Evolutionary conservation across 2,888 invertebrate genomes (phyloP).

Genomic region (Biston betularia): DNA sequence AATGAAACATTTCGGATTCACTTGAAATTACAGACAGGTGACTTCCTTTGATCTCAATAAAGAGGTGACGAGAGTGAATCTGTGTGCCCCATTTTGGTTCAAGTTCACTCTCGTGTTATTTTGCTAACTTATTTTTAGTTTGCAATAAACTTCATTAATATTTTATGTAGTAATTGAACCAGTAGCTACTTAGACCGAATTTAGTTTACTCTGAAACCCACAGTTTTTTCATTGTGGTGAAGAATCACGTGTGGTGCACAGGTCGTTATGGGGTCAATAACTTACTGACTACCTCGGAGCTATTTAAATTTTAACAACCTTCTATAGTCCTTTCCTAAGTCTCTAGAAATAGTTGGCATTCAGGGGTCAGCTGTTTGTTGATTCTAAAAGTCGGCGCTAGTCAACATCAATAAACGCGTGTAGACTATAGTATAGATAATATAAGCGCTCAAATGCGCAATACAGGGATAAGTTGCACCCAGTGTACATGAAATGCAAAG

Average conservation of each 20-base stretch:
- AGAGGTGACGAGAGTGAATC: conserved; percentile 54
- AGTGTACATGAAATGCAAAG: conserved; percentile 60
- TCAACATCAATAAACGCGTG: conserved; percentile 1
- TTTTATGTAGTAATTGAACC: conserved; percentile 34
- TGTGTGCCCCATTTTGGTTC: conserved; percentile 75
- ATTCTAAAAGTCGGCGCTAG: background rate
- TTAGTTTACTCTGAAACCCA: background rate
- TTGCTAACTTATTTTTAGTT: conserved; percentile 53
- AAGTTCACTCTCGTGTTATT: conserved; percentile 72
- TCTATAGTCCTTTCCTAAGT: conserved; percentile 8
- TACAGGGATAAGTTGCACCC: conserved; percentile 45
- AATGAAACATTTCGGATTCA: conserved; percentile 26
- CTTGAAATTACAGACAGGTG: conserved; percentile 37
- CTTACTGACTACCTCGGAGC: conserved; percentile 50
- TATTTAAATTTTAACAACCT: conserved; percentile 17
- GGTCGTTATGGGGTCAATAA: conserved; percentile 83
- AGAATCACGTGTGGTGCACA: conserved; percentile 80
- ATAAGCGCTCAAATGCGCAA: conserved; percentile 34
- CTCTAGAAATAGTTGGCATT: conserved; percentile 13
- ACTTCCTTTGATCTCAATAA: conserved; percentile 49
- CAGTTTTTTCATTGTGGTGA: conserved; percentile 62
- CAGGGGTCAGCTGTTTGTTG: conserved; percentile 22
- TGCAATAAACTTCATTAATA: conserved; percentile 28
- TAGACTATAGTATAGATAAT: background rate
- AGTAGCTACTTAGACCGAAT: background rate